phyloP scores from a whole-genome alignment of 2,888 invertebrate species.

The Sminthurinus aureus region DNA sequence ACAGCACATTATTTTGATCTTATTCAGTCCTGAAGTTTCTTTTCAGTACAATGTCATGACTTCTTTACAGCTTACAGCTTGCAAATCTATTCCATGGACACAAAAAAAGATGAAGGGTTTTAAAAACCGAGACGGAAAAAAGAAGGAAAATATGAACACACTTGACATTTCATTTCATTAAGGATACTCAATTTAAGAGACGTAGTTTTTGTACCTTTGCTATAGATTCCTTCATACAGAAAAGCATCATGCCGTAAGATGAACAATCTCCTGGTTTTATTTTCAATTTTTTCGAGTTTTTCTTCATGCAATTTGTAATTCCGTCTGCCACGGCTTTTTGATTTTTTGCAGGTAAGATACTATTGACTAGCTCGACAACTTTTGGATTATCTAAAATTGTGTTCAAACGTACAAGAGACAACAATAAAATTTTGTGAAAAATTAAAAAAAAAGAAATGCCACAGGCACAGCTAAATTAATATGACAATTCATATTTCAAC shows the following conservation, averaged over 20 bases:
- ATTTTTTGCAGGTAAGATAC: not conserved
- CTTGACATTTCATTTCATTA: too few species aligned
- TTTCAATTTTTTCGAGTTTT: conserved; percentile 11
- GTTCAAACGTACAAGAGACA: conserved; percentile 13
- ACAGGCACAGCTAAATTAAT: too few species aligned
- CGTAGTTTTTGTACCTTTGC: conserved; percentile 27
- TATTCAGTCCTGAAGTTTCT: too few species aligned
- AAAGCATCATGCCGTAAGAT: conserved; percentile 31
- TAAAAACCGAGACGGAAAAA: too few species aligned
- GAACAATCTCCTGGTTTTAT: conserved; percentile 29
- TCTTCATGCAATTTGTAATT: conserved; percentile 17
- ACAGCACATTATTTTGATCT: too few species aligned
- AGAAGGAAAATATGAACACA: too few species aligned
- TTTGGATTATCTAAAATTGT: not conserved
- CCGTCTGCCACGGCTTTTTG: conserved; percentile 21
- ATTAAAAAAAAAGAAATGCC: too few species aligned
- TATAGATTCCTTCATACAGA: conserved; percentile 32
- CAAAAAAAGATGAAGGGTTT: too few species aligned
- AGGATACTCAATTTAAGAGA: not conserved
- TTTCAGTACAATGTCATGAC: too few species aligned
- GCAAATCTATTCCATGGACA: too few species aligned
- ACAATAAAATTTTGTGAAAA: not conserved
- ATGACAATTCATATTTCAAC: too few species aligned
- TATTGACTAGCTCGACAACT: not conserved
- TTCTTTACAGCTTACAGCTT: too few species aligned